phyloP scores from a whole-genome alignment of 2,888 invertebrate species.

The Diplolepis rosae region DNA sequence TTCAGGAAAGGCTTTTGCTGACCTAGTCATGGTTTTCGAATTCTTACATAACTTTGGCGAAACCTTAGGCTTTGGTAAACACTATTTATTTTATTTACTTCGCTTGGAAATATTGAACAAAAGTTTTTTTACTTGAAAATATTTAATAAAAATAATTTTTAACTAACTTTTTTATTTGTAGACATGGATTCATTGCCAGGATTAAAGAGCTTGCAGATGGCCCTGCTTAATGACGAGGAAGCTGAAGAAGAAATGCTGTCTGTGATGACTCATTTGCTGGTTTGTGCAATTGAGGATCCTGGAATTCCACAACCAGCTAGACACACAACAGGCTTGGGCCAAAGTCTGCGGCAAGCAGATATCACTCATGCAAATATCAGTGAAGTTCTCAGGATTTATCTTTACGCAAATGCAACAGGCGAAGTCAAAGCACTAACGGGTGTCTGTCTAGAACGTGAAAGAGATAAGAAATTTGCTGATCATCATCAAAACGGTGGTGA shows the following conservation, averaged over 20 bases:
- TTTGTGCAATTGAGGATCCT: constrained; percentile 95
- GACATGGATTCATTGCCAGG: constrained; percentile 92
- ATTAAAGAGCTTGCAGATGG: constrained; percentile 89
- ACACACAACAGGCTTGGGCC: constrained; percentile 92
- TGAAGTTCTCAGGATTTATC: constrained; percentile 92
- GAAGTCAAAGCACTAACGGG: constrained; percentile 88
- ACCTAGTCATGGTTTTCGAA: constrained; percentile 95
- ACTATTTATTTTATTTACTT: neutral
- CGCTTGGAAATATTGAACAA: neutral
- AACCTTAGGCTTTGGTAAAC: constrained; percentile 92
- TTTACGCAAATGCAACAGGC: constrained; percentile 91
- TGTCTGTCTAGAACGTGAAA: constrained; percentile 86
- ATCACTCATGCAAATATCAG: constrained; percentile 93
- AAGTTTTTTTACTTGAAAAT: neutral
- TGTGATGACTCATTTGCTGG: constrained; percentile 90
- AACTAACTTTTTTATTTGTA: constrained; percentile 62
- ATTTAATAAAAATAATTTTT: constrained; percentile 12
- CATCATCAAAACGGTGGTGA: constrained; percentile 86
- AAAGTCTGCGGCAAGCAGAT: constrained; percentile 91
- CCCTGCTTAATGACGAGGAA: constrained; percentile 86
- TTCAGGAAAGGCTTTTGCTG: constrained; percentile 91
- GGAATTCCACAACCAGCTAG: constrained; percentile 92
- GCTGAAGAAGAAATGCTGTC: constrained; percentile 90
- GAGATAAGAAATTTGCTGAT: constrained; percentile 87
- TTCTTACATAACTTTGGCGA: constrained; percentile 97